Evolutionary conservation across 2,113 vertebrate genomes (phyloP), one percentile per base, ranked within the genome.

Genomic region (Sminthopsis crassicaudata): DNA sequence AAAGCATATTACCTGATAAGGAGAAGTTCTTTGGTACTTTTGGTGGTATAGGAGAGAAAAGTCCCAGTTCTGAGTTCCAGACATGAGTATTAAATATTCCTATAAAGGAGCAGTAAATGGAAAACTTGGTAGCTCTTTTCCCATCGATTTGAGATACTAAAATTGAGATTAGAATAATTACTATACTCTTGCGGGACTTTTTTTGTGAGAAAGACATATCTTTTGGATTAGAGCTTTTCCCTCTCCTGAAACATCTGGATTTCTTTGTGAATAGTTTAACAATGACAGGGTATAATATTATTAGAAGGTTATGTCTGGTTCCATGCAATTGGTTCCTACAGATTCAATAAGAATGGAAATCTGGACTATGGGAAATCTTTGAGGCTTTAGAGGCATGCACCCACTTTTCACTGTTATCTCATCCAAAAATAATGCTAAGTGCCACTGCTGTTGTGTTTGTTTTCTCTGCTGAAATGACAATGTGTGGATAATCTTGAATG

Each of bases 231-330:
- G 4, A 8, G 46, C 36, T 91, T 92, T 30, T 93, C 95, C 94
- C 96, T 95, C 96, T 93, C 54, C 9, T 92, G 92, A 89, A 95
- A 95, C 89, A 97, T 95, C 60, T 92, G 92, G 51, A 94, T 91
- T 93, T 30, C 46, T 60, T 30, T 60, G 57, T 67, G 60, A 30
- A 67, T 19, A 14, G 16, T n/a, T 22, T 76, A 67, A 19, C 36
- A 76, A n/a, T n/a, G n/a, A n/a, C 11, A 6, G 16, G 5, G 60
- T n/a, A 3, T 1, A 16, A 76, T 76, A 76, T 76, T 19, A 16
- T 16, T 36, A 10, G 10, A 30, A 91, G 24, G 92, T 46, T 12
- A 95, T 3, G 12, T 55, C 46, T 3, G 24, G 46, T 91, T 52
- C 50, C 26, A 93, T 2, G 14, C 67, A 50, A 19, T 88, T 36